phyloP scores from a whole-genome alignment of 1,140 invertebrate species.

The Trichonephila inaurata region DNA sequence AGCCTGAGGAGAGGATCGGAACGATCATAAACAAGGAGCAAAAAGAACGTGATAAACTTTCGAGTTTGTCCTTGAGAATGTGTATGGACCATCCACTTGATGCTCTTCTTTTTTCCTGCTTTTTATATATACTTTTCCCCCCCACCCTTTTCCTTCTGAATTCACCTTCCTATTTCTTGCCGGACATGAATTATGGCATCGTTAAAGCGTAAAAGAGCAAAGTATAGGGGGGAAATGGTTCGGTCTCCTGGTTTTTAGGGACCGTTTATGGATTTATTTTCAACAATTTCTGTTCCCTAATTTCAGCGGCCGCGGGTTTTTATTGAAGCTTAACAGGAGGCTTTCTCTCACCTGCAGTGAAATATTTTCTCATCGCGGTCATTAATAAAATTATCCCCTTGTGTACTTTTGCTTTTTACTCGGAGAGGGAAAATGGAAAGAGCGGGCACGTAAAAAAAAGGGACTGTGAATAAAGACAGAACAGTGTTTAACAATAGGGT shows the following conservation, averaged over 20 bases:
- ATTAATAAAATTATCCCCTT: slow-evolving; percentile 28
- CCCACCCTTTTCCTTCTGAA: slow-evolving; percentile 28
- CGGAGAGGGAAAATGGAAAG: neutral
- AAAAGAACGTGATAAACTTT: slow-evolving; percentile 58
- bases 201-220: slow-evolving; percentile 61
- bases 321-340: neutral
- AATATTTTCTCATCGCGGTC: slow-evolving; percentile 1
- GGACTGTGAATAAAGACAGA: neutral
- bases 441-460: neutral
- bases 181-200: slow-evolving; percentile 74
- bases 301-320: slow-evolving; percentile 33
- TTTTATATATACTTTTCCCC: neutral
- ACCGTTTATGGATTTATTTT: slow-evolving; percentile 73
- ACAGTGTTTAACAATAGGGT: neutral
- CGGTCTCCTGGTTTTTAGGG: slow-evolving; percentile 44
- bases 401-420: neutral
- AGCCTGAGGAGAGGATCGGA: neutral
- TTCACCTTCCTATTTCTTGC: slow-evolving; percentile 50
- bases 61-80: slow-evolving; percentile 53
- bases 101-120: neutral
- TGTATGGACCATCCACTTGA: slow-evolving; percentile 20
- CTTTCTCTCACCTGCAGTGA: neutral
- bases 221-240: slow-evolving; percentile 34
- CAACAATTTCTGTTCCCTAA: slow-evolving; percentile 42
- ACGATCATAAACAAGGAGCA: slow-evolving; percentile 52